Evolutionary conservation across 2,797 vertebrate species (phyloP).

Genomic region (Pogonophryne albipinna): DNA sequence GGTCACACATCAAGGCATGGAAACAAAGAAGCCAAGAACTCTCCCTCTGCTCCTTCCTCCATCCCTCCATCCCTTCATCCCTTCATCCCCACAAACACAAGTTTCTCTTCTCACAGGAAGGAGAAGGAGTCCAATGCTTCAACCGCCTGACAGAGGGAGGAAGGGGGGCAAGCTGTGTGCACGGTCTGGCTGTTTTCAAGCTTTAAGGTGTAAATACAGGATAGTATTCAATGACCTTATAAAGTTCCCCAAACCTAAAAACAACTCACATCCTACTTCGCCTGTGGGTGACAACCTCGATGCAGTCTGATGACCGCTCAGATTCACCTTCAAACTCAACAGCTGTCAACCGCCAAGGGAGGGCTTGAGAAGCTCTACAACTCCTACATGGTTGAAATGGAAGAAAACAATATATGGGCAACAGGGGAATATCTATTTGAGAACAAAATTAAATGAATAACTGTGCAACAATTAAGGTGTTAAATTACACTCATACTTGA

Average conservation of each 20-base stretch:
- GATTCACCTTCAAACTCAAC: background rate
- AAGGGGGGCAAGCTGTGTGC: background rate
- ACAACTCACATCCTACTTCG: background rate
- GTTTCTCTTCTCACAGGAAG: conserved; percentile 71
- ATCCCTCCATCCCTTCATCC: conserved; percentile 30
- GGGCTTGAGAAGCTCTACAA: background rate
- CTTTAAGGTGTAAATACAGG: conserved; percentile 28
- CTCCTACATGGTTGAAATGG: background rate
- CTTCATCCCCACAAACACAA: conserved; percentile 70
- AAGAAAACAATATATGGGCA: too few relatives aligned
- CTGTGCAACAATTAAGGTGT: too few relatives aligned
- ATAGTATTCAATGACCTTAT: background rate
- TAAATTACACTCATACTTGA: background rate
- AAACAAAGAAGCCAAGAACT: conserved; percentile 95
- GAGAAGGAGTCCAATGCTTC: conserved; percentile 52
- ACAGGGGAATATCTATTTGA: too few relatives aligned
- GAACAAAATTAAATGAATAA: too few relatives aligned
- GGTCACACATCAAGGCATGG: conserved; percentile 99
- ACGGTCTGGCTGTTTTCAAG: conserved; percentile 1
- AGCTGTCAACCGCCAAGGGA: background rate
- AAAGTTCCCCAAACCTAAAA: background rate
- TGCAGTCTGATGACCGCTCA: background rate
- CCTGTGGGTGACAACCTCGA: background rate
- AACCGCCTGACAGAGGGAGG: conserved; percentile 30
- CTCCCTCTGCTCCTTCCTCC: conserved; percentile 73